A percentile compares a stretch with the other conserved stretches of the same genome.
Conservation (phyloP, 1,140 invertebrate species). For the Dolichoris vasculosae region DNA sequence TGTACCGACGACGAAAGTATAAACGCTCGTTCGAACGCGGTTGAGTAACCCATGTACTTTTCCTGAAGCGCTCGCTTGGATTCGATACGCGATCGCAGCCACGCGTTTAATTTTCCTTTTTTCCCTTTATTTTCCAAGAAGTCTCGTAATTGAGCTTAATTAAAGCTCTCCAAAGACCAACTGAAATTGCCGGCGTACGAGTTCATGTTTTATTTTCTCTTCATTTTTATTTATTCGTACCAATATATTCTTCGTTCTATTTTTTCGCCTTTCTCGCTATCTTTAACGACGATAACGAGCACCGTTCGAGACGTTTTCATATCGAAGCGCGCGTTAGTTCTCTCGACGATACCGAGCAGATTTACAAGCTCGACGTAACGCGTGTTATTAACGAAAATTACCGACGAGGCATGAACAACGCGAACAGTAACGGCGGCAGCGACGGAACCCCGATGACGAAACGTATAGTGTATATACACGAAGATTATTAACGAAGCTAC, state of each 20-base stretch:
- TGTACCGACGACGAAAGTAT: too few species aligned
- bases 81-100: too few species aligned
- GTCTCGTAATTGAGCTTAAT: constrained; percentile 36
- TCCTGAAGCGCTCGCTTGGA: too few species aligned
- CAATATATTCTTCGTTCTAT: too few species aligned
- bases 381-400: constrained; percentile 33
- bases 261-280: constrained; percentile 1
- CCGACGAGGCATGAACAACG: not conserved
- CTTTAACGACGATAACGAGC: constrained; percentile 35
- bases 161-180: constrained; percentile 28
- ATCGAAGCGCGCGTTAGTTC: constrained; percentile 48
- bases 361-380: constrained; percentile 36
- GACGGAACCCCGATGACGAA: constrained; percentile 30
- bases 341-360: constrained; percentile 49
- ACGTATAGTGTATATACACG: not conserved
- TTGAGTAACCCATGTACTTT: too few species aligned
- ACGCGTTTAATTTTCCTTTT: not conserved
- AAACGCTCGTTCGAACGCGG: not conserved
- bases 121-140: constrained; percentile 32
- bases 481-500: constrained; percentile 43
- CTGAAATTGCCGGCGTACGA: constrained; percentile 16
- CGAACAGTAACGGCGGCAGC: not conserved
- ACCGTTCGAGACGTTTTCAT: constrained; percentile 48
- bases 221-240: too few species aligned
- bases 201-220: too few species aligned